Conservation (phyloP, 1,140 invertebrate species). For the Tetramorium parvispinum region DNA sequence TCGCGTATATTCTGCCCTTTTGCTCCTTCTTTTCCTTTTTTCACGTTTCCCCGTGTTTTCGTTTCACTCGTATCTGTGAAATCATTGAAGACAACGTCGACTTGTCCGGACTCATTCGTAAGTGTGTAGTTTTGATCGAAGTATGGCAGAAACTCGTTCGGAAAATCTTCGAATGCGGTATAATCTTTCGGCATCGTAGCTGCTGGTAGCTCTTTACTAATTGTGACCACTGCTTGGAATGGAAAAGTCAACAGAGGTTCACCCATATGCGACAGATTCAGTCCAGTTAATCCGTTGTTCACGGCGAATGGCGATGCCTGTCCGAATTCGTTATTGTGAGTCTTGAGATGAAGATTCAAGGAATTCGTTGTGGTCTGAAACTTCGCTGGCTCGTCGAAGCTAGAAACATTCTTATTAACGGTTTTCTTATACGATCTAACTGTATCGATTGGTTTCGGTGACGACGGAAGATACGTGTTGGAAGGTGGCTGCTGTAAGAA, state of each 20-base stretch:
- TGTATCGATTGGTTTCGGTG: slow-evolving; percentile 2
- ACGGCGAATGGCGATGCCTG: not conserved
- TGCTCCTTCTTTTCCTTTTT: slow-evolving; percentile 35
- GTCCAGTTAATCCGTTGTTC: slow-evolving; percentile 8
- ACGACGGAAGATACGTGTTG: slow-evolving; percentile 39
- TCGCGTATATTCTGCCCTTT: slow-evolving; percentile 32
- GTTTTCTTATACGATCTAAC: not conserved
- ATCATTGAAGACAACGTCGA: slow-evolving; percentile 64
- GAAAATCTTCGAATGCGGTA: slow-evolving; percentile 67
- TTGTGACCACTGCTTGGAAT: slow-evolving; percentile 81
- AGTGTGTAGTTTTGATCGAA: slow-evolving; percentile 70
- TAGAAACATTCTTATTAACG: slow-evolving; percentile 13
- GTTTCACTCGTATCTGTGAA: not conserved
- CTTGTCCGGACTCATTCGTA: slow-evolving; percentile 50
- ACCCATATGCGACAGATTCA: not conserved
- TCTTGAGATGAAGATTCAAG: not conserved
- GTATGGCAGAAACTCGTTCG: slow-evolving; percentile 77
- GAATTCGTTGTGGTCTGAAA: not conserved
- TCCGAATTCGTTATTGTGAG: slow-evolving; percentile 1
- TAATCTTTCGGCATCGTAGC: slow-evolving; percentile 55
- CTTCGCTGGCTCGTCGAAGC: not conserved
- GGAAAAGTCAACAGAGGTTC: slow-evolving; percentile 78
- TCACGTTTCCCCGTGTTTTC: not conserved
- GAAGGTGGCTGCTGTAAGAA: slow-evolving; percentile 1
- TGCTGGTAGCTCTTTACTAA: slow-evolving; percentile 69